Base-by-base conservation (phyloP, 2,113 vertebrate species). In the Oriolus oriolus region DNA sequence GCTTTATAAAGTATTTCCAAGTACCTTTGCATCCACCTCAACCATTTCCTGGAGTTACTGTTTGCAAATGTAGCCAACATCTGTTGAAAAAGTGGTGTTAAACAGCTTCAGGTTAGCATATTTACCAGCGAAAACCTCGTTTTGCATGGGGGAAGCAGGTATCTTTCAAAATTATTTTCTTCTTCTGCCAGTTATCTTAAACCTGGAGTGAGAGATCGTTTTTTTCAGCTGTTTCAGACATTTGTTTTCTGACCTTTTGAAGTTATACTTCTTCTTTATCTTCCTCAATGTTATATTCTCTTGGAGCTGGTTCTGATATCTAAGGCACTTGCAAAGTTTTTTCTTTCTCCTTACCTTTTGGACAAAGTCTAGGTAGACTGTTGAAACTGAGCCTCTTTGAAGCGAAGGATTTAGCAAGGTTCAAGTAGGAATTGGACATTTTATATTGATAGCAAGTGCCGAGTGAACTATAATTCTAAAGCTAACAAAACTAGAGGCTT, bases 171-270 rank as follows among this genome's bases (percentile, higher is more conserved):
- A 91, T 69, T 16, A 61, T 87, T 93, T 90, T 61, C 60, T 85
- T 73, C 35, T 92, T 87, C 85, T 81, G 39, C 44, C 52, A 78
- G 24, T 52, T 81, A 49, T 75, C 68, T 88, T 70, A 86, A 92
- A 82, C 37, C 53, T 80, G 39, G n/a, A 47, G 23, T 68, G 33
- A 92, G 73, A 90, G 39, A 70, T 53, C 19, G 4, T 17, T 95
- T 94, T 83, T 70, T 88, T 88, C 83, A 79, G 41, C 33, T 90
- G n/a, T 47, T 87, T 83, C 78, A 93, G 82, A 73, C 3, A 2
- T 85, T 83, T 90, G 71, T 52, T 70, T 82, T 84, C 88, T 90
- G 95, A 94, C 90, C 52, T 89, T 84, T 60, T 66, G 60, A 95
- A 90, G 68, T 68, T 84, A 41, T 3, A 11, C 30, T 82, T 39